A percentile compares a stretch with the other conserved stretches of the same genome.
These are phyloP conservation scores for Lithophane leautieri DNA, from an alignment of 2,888 invertebrate genomes.

Conservation along the genomic window DNA sequence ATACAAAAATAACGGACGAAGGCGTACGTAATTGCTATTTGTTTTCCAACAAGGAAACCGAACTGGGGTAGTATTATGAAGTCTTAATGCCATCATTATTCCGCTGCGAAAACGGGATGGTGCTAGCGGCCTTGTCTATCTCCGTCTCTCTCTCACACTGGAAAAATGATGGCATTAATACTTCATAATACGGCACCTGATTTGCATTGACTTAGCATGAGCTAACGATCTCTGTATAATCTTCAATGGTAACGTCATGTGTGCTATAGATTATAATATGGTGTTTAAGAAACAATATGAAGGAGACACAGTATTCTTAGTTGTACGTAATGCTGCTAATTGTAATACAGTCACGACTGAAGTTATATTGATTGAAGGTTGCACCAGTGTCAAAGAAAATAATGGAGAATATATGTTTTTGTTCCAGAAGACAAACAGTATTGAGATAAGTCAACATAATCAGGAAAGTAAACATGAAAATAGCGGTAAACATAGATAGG, in stretches of 20 bases:
- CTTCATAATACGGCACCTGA: no score
- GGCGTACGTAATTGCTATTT: slow-evolving; percentile 56
- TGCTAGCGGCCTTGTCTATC: no score
- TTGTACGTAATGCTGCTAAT: slow-evolving; percentile 36
- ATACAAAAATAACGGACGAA: slow-evolving; percentile 49
- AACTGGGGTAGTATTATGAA: no score
- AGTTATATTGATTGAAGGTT: slow-evolving; percentile 23
- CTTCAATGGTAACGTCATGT: slow-evolving; percentile 44
- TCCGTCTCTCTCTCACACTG: no score
- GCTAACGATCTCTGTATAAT: slow-evolving; percentile 43
- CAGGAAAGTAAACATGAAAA: slow-evolving; percentile 4
- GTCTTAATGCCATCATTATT: no score
- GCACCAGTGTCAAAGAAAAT: slow-evolving; percentile 7
- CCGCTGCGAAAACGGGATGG: no score
- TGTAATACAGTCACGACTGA: slow-evolving; percentile 43
- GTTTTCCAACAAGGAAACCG: slow-evolving; percentile 62
- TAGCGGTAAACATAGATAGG: background rate
- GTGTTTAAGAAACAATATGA: slow-evolving; percentile 37
- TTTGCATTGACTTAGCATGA: slow-evolving; percentile 59
- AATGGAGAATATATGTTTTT: background rate
- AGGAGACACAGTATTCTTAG: slow-evolving; percentile 46
- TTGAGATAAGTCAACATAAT: background rate
- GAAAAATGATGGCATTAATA: no score
- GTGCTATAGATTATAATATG: slow-evolving; percentile 23
- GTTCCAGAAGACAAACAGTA: background rate